Base-by-base conservation (phyloP, 2,888 invertebrate species). In the Caenorhabditis panamensis region DNA sequence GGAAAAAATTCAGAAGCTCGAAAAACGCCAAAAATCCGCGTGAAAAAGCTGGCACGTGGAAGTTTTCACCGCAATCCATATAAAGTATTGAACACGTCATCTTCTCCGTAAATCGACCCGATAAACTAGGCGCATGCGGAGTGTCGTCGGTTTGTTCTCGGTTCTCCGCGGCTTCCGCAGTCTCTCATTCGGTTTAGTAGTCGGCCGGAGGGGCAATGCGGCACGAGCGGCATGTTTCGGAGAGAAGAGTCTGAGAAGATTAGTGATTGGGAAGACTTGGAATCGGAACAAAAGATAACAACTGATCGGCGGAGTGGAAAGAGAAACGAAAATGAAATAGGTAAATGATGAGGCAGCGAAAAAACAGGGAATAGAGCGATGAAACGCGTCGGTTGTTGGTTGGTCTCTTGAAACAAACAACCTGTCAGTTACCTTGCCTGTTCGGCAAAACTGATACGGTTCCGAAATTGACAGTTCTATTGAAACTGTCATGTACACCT, bases 81-180 rank as follows among this genome's bases (percentile, higher is more conserved):
- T 61, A 51, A 36, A 53, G 75, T 13, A 41, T 31, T 66, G 75
- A 53, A 75, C 75, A 75, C 75, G 75, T 75, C 75, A 75, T 66
- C 75, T 61, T 36, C 53, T 18, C 53, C 26, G 66, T 61, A 66
- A 75, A 66, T 75, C 59, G 53, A 53, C 59, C 37, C 18, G 31
- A 11, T 73, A 66, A 66, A 75, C 53, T 26, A 11, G 1, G 36
- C 16, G 66, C 61, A 24, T 8, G 26, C 53, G 75, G 44, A 66
- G 31, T 18, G 53, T 75, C 61, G 75, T 75, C 28, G 69, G 3
- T 31, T 49, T 26, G 11, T 31, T 31, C 16, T 64, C 49, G 51
- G 18, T 16, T 37, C 36, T 44, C 49, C 22, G 13, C 20, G 8
- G n/a, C 13, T 62, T 51, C 63, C 9, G 24, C 47, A 2, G 6